These are phyloP conservation scores for Monochamus saltuarius DNA, from an alignment of 1,140 invertebrate genomes.

Conservation along the genomic window DNA sequence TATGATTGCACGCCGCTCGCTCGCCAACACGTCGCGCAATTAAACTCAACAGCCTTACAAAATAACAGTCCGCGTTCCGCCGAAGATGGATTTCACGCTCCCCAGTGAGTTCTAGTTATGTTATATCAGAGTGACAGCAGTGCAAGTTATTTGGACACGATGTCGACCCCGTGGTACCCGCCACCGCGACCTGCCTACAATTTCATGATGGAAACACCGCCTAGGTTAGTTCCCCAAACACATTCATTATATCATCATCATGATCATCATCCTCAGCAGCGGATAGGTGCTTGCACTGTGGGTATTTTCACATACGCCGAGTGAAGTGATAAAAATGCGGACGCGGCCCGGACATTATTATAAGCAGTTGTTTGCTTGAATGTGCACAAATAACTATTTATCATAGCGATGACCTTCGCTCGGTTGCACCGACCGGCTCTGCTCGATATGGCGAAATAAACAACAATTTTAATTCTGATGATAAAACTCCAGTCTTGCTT, in stretches of 20 bases:
- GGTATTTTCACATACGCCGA: no score
- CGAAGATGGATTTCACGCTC: neutral
- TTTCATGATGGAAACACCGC: constrained; percentile 33
- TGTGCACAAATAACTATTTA: neutral
- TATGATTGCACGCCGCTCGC: neutral
- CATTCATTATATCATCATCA: neutral
- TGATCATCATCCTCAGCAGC: neutral
- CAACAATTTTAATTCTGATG: constrained; percentile 5
- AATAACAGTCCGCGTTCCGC: no score
- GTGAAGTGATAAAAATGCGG: no score
- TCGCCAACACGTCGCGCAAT: neutral
- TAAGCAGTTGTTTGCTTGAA: neutral
- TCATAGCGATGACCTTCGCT: constrained; percentile 12
- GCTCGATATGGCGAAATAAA: constrained; percentile 17
- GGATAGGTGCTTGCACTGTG: neutral
- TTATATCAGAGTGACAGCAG: neutral
- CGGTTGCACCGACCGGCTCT: no score
- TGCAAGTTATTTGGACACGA: constrained; percentile 4
- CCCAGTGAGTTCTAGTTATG: constrained; percentile 1
- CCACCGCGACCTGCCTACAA: constrained; percentile 23
- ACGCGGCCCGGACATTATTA: neutral
- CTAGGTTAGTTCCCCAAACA: constrained; percentile 32
- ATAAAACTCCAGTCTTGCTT: constrained; percentile 1
- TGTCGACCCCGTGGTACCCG: constrained; percentile 33
- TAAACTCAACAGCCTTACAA: no score